Evolutionary conservation across 1,140 invertebrate genomes (phyloP).

Genomic region (Leguminivora glycinivorella): DNA sequence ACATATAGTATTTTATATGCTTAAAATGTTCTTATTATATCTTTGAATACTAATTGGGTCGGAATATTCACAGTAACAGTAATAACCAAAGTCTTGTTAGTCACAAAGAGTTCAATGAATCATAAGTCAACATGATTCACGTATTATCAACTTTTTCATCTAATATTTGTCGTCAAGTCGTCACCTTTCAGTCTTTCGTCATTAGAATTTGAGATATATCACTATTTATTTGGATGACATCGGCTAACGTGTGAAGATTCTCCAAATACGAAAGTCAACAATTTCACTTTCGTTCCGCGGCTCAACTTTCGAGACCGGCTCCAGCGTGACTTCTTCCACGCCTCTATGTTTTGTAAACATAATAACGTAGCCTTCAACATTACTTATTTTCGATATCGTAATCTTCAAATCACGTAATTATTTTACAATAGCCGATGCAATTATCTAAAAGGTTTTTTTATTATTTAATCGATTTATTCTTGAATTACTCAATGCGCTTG

Average conservation of each 20-base stretch:
- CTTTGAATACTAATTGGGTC: background rate
- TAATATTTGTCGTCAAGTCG: background rate
- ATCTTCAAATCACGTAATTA: conserved; percentile 17
- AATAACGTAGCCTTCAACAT: conserved; percentile 31
- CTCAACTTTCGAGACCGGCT: conserved; percentile 52
- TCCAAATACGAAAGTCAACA: conserved; percentile 46
- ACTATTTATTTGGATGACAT: conserved; percentile 38
- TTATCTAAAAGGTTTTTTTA: background rate
- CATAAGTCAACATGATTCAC: conserved; percentile 20
- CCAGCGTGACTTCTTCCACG: conserved; percentile 45
- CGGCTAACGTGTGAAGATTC: conserved; percentile 38
- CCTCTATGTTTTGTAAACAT: conserved; percentile 51
- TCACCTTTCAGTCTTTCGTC: background rate
- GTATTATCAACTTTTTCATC: conserved; percentile 9
- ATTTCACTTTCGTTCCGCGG: conserved; percentile 65
- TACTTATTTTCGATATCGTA: conserved; percentile 27
- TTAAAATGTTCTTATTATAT: no score
- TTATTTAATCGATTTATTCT: conserved; percentile 1
- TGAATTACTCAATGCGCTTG: background rate
- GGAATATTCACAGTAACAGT: conserved; percentile 12
- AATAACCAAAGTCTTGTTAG: conserved; percentile 6
- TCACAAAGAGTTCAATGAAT: conserved; percentile 10
- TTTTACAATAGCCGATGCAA: conserved; percentile 4
- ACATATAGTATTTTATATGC: no score
- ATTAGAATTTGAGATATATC: conserved; percentile 11